These are phyloP conservation scores for Myiopsitta monachus DNA, from an alignment of 2,113 vertebrate species.

Conservation along the genomic window DNA sequence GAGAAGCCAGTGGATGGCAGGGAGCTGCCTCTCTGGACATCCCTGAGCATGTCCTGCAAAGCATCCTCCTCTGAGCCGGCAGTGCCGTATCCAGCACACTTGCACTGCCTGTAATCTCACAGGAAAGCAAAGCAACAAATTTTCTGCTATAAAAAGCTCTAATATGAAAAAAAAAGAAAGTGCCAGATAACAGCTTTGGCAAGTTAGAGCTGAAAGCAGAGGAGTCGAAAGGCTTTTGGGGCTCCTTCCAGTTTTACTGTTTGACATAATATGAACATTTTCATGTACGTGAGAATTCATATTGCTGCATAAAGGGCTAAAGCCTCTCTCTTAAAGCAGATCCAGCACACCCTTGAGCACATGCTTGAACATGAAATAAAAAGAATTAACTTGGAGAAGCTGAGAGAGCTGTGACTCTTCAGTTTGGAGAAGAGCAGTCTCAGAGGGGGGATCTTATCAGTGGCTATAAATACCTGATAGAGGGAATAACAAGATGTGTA, in stretches of 20 bases:
- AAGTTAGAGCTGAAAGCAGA: background rate
- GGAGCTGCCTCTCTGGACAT: background rate
- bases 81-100: background rate
- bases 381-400: background rate
- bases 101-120: background rate
- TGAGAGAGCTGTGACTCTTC: background rate
- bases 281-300: background rate
- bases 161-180: background rate
- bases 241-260: background rate
- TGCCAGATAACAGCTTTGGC: background rate
- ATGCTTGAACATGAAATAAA: background rate
- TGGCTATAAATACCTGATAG: background rate
- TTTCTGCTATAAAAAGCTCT: background rate
- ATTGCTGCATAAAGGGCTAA: background rate
- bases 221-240: background rate
- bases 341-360: background rate
- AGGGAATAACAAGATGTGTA: background rate
- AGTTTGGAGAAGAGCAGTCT: background rate
- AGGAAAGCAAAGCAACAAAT: background rate
- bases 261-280: background rate
- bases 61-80: accelerated
- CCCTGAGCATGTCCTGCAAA: accelerated
- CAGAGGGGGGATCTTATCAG: background rate
- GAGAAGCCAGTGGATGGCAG: background rate
- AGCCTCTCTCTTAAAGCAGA: background rate